These are phyloP conservation scores for Rosalia funebris DNA, from an alignment of 2,888 invertebrate species.

Conservation along the genomic window DNA sequence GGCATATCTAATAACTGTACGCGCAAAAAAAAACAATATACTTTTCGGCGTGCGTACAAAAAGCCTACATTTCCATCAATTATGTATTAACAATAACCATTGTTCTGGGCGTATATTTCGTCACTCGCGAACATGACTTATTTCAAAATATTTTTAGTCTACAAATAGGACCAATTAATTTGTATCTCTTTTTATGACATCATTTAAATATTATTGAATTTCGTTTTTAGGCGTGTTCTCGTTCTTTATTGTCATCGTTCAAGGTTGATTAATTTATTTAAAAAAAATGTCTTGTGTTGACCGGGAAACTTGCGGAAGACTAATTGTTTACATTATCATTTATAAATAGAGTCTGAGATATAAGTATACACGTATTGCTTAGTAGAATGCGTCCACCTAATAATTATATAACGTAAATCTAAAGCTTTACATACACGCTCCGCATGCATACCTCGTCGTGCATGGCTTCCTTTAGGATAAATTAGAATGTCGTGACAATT, in stretches of 20 bases:
- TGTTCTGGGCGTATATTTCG: slow-evolving; percentile 10
- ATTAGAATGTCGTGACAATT: slow-evolving; percentile 26
- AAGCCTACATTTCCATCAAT: slow-evolving; percentile 5
- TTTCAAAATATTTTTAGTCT: background rate
- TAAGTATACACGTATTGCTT: no score
- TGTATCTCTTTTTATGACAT: background rate
- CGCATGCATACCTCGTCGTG: background rate
- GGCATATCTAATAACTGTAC: background rate
- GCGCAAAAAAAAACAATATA: background rate
- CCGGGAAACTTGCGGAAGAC: background rate
- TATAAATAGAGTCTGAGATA: no score
- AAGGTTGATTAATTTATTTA: slow-evolving; percentile 14
- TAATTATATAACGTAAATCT: no score
- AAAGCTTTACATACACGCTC: background rate
- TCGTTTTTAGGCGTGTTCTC: slow-evolving; percentile 8
- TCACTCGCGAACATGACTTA: background rate
- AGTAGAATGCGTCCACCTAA: no score
- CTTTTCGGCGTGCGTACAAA: slow-evolving; percentile 5
- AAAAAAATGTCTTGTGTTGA: slow-evolving; percentile 17
- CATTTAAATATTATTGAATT: slow-evolving; percentile 17
- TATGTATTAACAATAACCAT: slow-evolving; percentile 10
- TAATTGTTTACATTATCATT: no score
- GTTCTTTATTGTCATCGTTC: slow-evolving; percentile 13
- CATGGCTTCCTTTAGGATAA: background rate
- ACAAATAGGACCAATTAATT: background rate